Base-by-base conservation (phyloP, 2,113 vertebrate species). In the Cyprinodon variegatus region DNA sequence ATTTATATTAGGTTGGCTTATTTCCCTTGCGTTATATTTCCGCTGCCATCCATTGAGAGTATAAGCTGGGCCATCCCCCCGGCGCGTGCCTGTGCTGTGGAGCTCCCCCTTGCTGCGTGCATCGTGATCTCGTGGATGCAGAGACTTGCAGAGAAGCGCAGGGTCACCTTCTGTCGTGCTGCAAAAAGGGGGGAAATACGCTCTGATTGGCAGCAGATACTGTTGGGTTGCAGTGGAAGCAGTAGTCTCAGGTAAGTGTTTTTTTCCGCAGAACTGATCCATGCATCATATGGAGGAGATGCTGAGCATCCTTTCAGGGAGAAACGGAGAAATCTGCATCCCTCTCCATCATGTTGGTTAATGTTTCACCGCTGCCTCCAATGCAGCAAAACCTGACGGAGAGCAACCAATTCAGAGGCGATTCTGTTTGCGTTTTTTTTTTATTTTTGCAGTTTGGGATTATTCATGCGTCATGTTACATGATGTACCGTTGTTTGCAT, bases 151-250 rank as follows among this genome's bases (percentile, higher is more conserved):
- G 81, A 79, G 89, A 85, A 81, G 29, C 81, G 89, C 89, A 91
- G 93, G 93, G 94, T 94, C 94, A 94, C 93, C 94, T 94, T 94
- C 93, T 92, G 90, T 90, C 90, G 20, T 57, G 90, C 82, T 83
- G 91, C 91, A 74, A 87, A 65, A 20, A 36, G 61, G 64, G 77
- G 89, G 84, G 78, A 83, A 83, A 86, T 78, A 86, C 70, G 73
- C 75, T 86, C 76, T 75, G 74, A 73, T 73, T 62, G 64, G 74
- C 81, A 76, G 82, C 72, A 61, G 15, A 78, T 65, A 43, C 82
- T 74, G 20, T 53, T n/a, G 74, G 76, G 88, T 70, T 57, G 62
- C 77, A 50, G 68, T 85, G 41, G 77, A 50, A 61, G 65, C 70
- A 8, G 65, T 66, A 69, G 72, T 83, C 84, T 77, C 86, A 69